Evolutionary conservation across 2,888 invertebrate genomes (phyloP).

Genomic region (Silvanus unidentatus): DNA sequence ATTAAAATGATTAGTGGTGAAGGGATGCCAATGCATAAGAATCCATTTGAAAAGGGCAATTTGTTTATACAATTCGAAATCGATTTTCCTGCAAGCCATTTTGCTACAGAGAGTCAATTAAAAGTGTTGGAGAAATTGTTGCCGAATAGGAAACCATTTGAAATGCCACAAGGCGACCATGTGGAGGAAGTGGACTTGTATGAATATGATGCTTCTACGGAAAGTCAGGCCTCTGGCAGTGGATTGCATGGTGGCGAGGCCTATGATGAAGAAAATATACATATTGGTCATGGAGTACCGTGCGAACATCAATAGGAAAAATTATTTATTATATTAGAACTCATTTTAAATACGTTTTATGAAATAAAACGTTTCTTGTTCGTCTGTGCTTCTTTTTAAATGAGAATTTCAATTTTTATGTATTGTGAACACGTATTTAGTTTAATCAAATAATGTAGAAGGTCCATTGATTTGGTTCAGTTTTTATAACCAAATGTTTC

Average conservation of each 20-base stretch:
- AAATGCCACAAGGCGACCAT: conserved; percentile 70
- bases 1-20: conserved; percentile 74
- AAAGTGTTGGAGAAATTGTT: conserved; percentile 68
- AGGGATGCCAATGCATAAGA: conserved; percentile 85
- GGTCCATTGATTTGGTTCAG: no score
- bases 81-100: conserved; percentile 76
- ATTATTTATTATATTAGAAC: conserved; percentile 22
- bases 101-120: conserved; percentile 61
- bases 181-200: conserved; percentile 81
- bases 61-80: conserved; percentile 82
- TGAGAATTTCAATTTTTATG: conserved; percentile 38
- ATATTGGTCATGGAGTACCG: conserved; percentile 58
- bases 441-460: no score
- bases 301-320: conserved; percentile 73
- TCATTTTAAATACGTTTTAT: conserved; percentile 10
- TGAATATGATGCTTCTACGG: conserved; percentile 64
- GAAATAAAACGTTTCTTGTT: conserved; percentile 14
- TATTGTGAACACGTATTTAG: no score
- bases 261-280: conserved; percentile 60
- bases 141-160: conserved; percentile 64
- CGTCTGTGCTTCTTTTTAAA: conserved; percentile 44
- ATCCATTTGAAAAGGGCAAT: conserved; percentile 82
- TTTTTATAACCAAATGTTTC: no score
- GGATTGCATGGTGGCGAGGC: conserved; percentile 54
- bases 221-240: conserved; percentile 43